phyloP scores from a whole-genome alignment of 2,888 invertebrate species.

The Pseudococcus jackbeardsleyi region DNA sequence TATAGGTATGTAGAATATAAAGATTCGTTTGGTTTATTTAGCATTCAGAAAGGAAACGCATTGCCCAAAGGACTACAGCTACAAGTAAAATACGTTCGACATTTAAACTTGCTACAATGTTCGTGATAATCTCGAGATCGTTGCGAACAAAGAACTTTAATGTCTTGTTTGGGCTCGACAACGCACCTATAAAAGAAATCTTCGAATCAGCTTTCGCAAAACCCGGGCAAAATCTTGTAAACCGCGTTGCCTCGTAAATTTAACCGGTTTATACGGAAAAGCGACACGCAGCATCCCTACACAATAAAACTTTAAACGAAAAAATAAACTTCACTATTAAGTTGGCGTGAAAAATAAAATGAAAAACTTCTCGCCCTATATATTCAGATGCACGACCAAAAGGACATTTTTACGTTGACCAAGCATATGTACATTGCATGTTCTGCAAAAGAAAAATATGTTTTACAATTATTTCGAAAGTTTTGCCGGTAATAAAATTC shows the following conservation, averaged over 20 bases:
- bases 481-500: not conserved
- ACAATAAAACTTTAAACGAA: slow-evolving; percentile 14
- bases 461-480: slow-evolving; percentile 5
- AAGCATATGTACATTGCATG: not conserved
- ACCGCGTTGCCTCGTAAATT: slow-evolving; percentile 10
- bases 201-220: not conserved
- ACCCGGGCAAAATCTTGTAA: not conserved
- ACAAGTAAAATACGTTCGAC: slow-evolving; percentile 19
- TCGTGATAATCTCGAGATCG: slow-evolving; percentile 29
- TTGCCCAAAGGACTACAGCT: slow-evolving; percentile 19
- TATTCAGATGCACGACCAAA: not conserved
- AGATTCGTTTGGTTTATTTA: not conserved
- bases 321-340: slow-evolving; percentile 5
- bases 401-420: not conserved
- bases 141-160: slow-evolving; percentile 15
- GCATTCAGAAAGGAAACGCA: not conserved
- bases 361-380: not conserved
- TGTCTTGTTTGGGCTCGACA: not conserved
- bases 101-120: not conserved
- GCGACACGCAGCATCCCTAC: not conserved
- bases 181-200: slow-evolving; percentile 1
- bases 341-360: slow-evolving; percentile 18
- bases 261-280: slow-evolving; percentile 5
- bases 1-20: not conserved
- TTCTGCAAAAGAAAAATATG: not conserved